These are phyloP conservation scores for Echeneis naucrates DNA, from an alignment of 2,797 vertebrate genomes.

Conservation along the genomic window DNA sequence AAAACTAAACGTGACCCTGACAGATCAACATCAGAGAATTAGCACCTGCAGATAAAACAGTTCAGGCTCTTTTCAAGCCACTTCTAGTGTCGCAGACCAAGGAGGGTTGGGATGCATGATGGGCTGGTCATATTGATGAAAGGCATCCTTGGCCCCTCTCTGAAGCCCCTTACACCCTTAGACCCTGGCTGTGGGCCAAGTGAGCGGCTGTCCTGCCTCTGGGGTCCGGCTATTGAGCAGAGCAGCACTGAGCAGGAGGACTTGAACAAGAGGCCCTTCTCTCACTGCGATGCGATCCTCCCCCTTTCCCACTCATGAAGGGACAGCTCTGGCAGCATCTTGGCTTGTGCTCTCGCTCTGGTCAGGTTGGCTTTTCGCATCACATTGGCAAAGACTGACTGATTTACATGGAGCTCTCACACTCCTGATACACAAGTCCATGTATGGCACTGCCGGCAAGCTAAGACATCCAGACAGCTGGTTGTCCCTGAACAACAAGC, in stretches of 20 bases:
- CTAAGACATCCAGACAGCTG: conserved; percentile 57
- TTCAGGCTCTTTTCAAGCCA: conserved; percentile 36
- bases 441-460: conserved; percentile 77
- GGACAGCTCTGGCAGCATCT: conserved; percentile 50
- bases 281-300: conserved; percentile 37
- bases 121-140: conserved; percentile 69
- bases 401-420: conserved; percentile 74
- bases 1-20: conserved; percentile 36
- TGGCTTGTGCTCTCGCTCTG: conserved; percentile 48
- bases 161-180: conserved; percentile 58
- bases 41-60: conserved; percentile 64
- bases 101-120: conserved; percentile 39
- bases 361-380: conserved; percentile 61
- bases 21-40: conserved; percentile 37
- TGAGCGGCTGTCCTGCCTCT: conserved; percentile 41
- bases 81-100: conserved; percentile 39
- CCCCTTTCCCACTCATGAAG: conserved; percentile 17
- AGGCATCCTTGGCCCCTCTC: conserved; percentile 69
- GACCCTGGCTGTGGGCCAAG: conserved; percentile 58
- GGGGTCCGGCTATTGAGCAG: conserved; percentile 42
- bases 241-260: conserved; percentile 26
- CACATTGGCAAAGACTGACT: conserved; percentile 61
- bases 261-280: conserved; percentile 66
- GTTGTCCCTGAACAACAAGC: conserved; percentile 42
- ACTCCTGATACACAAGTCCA: conserved; percentile 66